phyloP scores from a whole-genome alignment of 1,140 invertebrate genomes.

The Euwallacea similis region DNA sequence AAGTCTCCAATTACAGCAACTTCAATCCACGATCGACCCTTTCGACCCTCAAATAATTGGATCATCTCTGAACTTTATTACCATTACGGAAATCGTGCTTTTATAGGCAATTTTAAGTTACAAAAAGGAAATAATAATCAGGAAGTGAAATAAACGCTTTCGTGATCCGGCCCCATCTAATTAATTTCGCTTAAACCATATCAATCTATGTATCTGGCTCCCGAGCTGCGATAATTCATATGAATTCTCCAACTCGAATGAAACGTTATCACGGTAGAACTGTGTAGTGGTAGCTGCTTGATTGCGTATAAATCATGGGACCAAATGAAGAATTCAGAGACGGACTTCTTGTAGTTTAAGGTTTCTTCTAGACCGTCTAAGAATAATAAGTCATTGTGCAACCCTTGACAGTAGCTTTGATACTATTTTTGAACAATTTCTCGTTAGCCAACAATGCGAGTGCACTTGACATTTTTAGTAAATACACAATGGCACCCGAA shows the following conservation, averaged over 20 bases:
- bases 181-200: slow-evolving; percentile 10
- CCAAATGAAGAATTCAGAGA: too few relatives aligned
- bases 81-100: too few relatives aligned
- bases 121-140: too few relatives aligned
- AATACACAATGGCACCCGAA: slow-evolving; percentile 13
- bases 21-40: too few relatives aligned
- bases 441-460: slow-evolving; percentile 19
- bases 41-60: too few relatives aligned
- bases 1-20: too few relatives aligned
- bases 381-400: background rate
- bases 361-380: too few relatives aligned
- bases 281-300: slow-evolving; percentile 6
- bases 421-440: slow-evolving; percentile 17
- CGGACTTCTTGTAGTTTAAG: too few relatives aligned
- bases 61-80: too few relatives aligned
- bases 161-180: background rate
- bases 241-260: slow-evolving; percentile 16
- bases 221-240: slow-evolving; percentile 12
- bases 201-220: slow-evolving; percentile 15
- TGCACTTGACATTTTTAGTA: slow-evolving; percentile 26
- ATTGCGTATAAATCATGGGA: slow-evolving; percentile 7
- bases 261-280: slow-evolving; percentile 24
- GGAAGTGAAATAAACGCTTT: background rate
- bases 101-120: too few relatives aligned
- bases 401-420: background rate